Evolutionary conservation across 2,113 vertebrate species (phyloP), one percentile per base, ranked within the genome.

Genomic region (Phoxinus phoxinus): DNA sequence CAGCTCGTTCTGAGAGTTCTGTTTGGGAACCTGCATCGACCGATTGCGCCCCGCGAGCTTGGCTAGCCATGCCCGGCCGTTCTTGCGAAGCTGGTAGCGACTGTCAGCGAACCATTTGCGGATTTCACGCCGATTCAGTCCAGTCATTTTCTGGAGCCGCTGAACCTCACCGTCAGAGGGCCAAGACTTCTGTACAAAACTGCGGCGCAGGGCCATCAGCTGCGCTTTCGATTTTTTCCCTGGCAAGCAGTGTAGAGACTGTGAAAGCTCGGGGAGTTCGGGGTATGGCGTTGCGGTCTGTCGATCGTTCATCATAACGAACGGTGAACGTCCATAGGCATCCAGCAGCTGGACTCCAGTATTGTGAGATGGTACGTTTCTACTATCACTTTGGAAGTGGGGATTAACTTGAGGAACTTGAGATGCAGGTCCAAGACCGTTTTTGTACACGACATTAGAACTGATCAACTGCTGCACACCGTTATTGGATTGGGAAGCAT

Each of bases 91-190:
- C 80, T 86, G 90, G 37, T 89, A 90, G 61, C 88, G 91, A 46
- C 89, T 90, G 83, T 92, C 90, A 11, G 86, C 88, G 25, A 92
- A 92, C 91, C 91, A 92, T 65, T 89, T 91, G 25, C 90, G 89
- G 74, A 91, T 90, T 37, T 90, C 89, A 27, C 85, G 85, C 6
- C 88, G 85, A 41, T 79, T 82, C 2, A 96, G 92, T 41, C 94
- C 93, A 9, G 95, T 95, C 11, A 90, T 90, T 35, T 67, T 86
- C 85, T 93, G 90, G 79, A 95, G 85, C 3, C 87, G 89, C 30
- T 91, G 91, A 61, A 95, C 80, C 73, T 95, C 94, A 1, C 56
- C 90, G 84, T 94, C 92, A 1, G 86, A 82, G 0, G 89, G 92
- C 88, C 86, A 90, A 53, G 86, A 84, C 19, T 85, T 79, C 4